Percentiles rank a stretch among this genome's conserved stretches.
These are phyloP conservation scores for Sipha flava DNA, from an alignment of 1,140 invertebrate species.

Conservation along the genomic window DNA sequence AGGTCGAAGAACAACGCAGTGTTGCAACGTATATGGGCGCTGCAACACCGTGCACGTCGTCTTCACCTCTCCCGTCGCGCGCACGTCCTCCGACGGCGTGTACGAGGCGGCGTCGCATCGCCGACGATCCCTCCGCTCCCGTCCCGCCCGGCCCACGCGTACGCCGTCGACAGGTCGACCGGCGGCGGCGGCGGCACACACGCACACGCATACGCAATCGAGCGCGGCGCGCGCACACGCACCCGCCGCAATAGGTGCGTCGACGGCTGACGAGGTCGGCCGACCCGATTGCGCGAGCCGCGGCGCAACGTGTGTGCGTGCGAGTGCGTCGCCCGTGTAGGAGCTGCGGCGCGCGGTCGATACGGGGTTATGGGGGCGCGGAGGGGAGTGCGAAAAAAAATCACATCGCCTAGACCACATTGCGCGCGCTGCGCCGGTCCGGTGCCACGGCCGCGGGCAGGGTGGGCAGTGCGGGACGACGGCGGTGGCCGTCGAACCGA, in stretches of 20 bases:
- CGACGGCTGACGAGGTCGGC: neutral
- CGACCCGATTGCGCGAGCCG: neutral
- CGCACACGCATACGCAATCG: no score
- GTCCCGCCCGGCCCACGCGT: neutral
- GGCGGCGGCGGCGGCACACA: neutral
- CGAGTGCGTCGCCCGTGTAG: no score
- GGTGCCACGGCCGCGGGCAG: neutral
- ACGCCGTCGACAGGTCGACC: neutral
- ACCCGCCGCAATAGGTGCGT: neutral
- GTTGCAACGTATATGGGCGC: slow-evolving; percentile 23
- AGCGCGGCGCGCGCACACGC: neutral
- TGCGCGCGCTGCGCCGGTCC: neutral
- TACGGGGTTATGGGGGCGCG: neutral
- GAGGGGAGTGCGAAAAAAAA: neutral
- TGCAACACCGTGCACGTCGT: slow-evolving; percentile 20
- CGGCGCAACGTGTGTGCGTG: no score
- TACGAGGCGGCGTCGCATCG: no score
- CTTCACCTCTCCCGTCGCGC: no score
- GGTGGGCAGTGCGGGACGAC: neutral
- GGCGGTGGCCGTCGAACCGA: neutral
- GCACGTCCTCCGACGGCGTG: no score
- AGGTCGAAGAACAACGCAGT: slow-evolving; percentile 29
- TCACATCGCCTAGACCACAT: no score
- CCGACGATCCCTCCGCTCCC: no score
- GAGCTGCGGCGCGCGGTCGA: neutral